Conservation (phyloP, 2,113 vertebrate genomes). For the Cottus gobio region DNA sequence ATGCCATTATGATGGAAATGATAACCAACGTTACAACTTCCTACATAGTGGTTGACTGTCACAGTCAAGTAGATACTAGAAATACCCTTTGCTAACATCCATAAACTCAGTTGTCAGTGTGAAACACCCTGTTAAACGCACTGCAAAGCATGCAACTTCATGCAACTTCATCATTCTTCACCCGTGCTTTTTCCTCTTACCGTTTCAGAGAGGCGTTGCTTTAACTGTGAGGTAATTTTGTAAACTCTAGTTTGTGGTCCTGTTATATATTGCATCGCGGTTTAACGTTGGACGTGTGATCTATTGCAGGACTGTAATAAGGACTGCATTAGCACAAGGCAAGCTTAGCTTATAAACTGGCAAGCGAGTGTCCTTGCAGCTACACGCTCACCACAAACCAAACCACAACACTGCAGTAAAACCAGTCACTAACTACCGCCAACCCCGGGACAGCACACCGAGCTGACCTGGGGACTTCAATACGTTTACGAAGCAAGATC, state of each 20-base stretch:
- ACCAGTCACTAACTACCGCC: neutral
- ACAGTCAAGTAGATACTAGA: neutral
- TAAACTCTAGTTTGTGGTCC: neutral
- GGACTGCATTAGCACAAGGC: neutral
- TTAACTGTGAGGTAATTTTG: neutral
- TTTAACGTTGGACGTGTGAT: neutral
- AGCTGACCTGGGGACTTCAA: neutral
- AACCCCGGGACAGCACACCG: neutral
- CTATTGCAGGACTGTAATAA: neutral
- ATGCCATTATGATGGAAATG: neutral
- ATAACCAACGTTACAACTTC: neutral
- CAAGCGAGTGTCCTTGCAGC: neutral
- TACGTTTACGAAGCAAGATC: fast-evolving
- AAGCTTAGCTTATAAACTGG: neutral
- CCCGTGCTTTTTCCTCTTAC: neutral
- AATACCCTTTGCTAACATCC: neutral
- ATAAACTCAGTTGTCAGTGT: neutral
- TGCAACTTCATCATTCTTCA: too few relatives aligned
- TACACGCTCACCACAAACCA: slow-evolving; percentile 1
- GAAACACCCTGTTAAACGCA: neutral
- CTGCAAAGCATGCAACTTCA: neutral
- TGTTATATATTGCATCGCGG: neutral
- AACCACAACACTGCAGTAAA: slow-evolving; percentile 52
- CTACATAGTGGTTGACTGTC: neutral
- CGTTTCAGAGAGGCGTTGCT: neutral